Percentiles rank a stretch among this genome's conserved stretches.
Conservation (phyloP, 2,888 invertebrate species). For the Tachina grossa region DNA sequence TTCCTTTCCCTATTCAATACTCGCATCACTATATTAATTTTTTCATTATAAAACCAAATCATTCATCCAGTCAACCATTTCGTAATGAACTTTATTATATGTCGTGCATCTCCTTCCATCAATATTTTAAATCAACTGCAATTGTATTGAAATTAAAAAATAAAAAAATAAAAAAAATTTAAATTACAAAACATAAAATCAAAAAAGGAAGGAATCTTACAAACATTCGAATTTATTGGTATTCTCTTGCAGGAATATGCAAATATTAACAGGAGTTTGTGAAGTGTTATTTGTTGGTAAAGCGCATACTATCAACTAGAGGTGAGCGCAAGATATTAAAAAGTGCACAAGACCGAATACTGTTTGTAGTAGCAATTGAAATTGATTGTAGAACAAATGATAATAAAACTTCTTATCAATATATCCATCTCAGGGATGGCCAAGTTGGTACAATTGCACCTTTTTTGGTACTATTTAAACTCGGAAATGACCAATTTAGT, state of each 20-base stretch:
- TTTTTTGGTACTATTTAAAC: too few relatives aligned
- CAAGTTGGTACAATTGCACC: too few relatives aligned
- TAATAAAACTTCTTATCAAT: too few relatives aligned
- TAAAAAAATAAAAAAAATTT: slow-evolving; percentile 29
- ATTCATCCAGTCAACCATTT: slow-evolving; percentile 54
- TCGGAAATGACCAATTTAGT: too few relatives aligned
- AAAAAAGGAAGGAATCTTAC: slow-evolving; percentile 6
- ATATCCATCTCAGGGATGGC: too few relatives aligned
- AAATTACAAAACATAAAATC: slow-evolving; percentile 30
- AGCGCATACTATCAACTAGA: too few relatives aligned
- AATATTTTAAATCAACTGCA: slow-evolving; percentile 46
- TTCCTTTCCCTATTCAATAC: neutral
- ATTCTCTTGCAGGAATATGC: neutral
- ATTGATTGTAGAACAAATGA: too few relatives aligned
- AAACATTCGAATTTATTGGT: neutral
- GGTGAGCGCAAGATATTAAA: too few relatives aligned
- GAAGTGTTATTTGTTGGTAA: neutral
- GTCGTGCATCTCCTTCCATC: slow-evolving; percentile 17
- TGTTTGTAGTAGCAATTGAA: too few relatives aligned
- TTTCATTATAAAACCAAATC: slow-evolving; percentile 39
- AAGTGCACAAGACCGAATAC: too few relatives aligned
- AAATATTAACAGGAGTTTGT: neutral
- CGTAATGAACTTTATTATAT: slow-evolving; percentile 65
- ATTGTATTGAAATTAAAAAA: slow-evolving; percentile 35
- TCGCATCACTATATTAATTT: slow-evolving; percentile 2